A percentile compares a stretch with the other conserved stretches of the same genome.
Conservation (phyloP, 2,113 vertebrate species). For the Erpornis zantholeuca region DNA sequence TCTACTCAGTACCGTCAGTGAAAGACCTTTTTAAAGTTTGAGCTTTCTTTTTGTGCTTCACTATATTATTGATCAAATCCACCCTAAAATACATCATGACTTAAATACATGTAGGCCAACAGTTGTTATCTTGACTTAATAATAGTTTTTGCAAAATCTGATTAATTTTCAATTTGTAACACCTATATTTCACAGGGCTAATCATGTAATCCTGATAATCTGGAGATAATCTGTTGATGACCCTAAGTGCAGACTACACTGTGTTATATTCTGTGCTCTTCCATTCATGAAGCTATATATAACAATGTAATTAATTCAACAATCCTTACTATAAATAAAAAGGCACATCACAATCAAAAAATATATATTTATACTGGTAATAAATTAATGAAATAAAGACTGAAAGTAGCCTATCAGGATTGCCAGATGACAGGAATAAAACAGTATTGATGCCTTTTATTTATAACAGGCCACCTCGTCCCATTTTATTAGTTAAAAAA, state of each 20-base stretch:
- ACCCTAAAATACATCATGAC: not conserved
- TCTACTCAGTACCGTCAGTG: not conserved
- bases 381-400: not conserved
- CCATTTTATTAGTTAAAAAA: not conserved
- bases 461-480: not conserved
- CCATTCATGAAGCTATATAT: constrained; percentile 33
- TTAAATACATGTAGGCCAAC: not conserved
- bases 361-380: not conserved
- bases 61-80: not conserved
- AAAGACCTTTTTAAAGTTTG: not conserved
- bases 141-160: not conserved
- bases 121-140: not conserved
- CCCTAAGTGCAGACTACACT: not conserved
- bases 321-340: not conserved
- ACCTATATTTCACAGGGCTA: constrained; percentile 25
- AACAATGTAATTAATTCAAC: not conserved
- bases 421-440: not conserved
- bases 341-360: not conserved
- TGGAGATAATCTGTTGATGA: constrained; percentile 4
- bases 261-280: not conserved
- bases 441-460: not conserved
- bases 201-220: constrained; percentile 30
- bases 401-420: not conserved
- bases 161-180: constrained; percentile 49
- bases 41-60: not conserved